Percentiles rank a stretch among this genome's conserved stretches.
Evolutionary conservation across 2,888 invertebrate species (phyloP).

Genomic region (Leuctra nigra): DNA sequence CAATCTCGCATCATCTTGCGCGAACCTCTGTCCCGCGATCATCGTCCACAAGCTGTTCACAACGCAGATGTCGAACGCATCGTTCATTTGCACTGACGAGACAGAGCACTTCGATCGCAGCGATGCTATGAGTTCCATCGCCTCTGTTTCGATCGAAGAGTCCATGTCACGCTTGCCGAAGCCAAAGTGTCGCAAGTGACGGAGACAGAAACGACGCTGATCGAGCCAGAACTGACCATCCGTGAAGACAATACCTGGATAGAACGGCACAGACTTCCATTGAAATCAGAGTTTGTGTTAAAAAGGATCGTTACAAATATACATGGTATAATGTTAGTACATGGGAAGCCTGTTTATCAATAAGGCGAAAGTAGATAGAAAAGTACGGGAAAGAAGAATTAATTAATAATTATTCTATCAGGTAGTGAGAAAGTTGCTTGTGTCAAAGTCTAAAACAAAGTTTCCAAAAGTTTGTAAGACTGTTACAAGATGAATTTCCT

Average conservation of each 20-base stretch:
- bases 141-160: conserved; percentile 51
- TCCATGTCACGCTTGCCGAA: conserved; percentile 56
- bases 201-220: conserved; percentile 58
- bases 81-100: conserved; percentile 45
- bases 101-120: conserved; percentile 33
- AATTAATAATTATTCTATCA: no score
- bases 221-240: conserved; percentile 61
- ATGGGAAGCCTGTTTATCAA: no score
- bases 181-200: conserved; percentile 56
- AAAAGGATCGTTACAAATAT: no score
- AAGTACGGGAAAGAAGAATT: no score
- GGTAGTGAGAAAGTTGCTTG: conserved; percentile 26
- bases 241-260: conserved; percentile 58
- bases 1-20: conserved; percentile 51
- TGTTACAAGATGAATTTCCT: no score
- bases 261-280: no score
- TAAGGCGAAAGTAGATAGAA: no score
- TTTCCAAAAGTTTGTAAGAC: no score
- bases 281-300: no score
- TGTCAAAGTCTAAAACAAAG: no score
- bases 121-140: conserved; percentile 45
- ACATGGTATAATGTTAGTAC: no score
- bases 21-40: conserved; percentile 56
- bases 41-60: conserved; percentile 64
- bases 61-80: conserved; percentile 53